Evolutionary conservation across 1,140 invertebrate genomes (phyloP), one percentile per base, ranked within the genome.

Genomic region (Cherax quadricarinatus): DNA sequence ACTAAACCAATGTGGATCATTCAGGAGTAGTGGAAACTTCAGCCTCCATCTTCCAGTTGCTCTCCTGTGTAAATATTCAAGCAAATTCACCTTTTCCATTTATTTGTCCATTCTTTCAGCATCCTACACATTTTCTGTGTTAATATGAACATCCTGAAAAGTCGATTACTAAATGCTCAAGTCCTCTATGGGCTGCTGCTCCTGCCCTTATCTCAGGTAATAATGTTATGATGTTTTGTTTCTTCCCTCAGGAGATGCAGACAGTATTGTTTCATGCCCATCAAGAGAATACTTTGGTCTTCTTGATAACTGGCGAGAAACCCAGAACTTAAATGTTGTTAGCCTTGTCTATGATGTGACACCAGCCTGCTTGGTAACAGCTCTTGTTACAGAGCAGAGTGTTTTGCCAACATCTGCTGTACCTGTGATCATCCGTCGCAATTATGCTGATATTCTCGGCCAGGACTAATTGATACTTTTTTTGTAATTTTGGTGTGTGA

Each of bases 311-410:
- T 95, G 95, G 95, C 90, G 94, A 86, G 94, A 95, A 49, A 93
- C 95, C 49, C 91, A 92, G 18, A 94, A 94, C 62, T 92, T 96
- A 51, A 94, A 94, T 83, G 93, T 96, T n/a, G 92, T 96, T 21
- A 96, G 96, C 94, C 94, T 96, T 21, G 94, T 95, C 70, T 96
- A 96, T 94, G 96, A 96, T 93, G 95, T 96, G 14, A 96, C 95
- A 2, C 95, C 96, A 70, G 95, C 95, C 60, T 95, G 95, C 90
- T 94, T 96, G 66, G 94, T 96, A 30, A 95, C 95, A 21, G 94
- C 95, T 84, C 95, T 96, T n/a, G 95, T 96, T 16, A 96, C 95
- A 21, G 96, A 96, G 93, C 86, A 88, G 73, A 95, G 95, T 80
- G 94, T 95, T 78, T 94, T 96, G 48, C 96, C 96, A 1, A 95